Evolutionary conservation across 2,113 vertebrate genomes (phyloP), one percentile per base, ranked within the genome.

Genomic region (Lepisosteus oculatus): DNA sequence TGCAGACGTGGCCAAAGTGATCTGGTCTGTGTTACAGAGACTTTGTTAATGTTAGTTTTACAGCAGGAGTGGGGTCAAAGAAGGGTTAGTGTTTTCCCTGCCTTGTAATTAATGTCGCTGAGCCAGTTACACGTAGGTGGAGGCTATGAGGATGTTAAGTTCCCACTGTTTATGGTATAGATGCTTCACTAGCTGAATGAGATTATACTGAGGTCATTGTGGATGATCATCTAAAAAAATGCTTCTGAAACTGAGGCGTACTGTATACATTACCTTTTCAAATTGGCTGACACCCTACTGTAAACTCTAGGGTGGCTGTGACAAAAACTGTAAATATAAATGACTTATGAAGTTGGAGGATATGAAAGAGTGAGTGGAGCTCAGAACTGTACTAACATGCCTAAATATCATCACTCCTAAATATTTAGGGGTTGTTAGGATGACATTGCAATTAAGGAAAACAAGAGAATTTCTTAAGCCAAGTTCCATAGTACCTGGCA

Each of bases 31-130:
- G 55, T 72, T 57, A 45, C 6, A n/a, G 54, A 56, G 43, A 42
- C 42, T 14, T 45, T 67, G 55, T 75, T 65, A 45, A 65, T 59
- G 65, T 76, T 72, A 7, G 6, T 51, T 45, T 63, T 45, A 42
- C 61, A 63, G 67, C 44, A 54, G 71, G 11, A 11, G 56, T 8
- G 55, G 42, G 70, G 51, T 62, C 69, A 44, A 43, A 51, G 51
- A 43, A 14, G 57, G 67, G 42, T 45, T 63, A 55, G 68, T 7
- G 12, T 67, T 51, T 6, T 63, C 65, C 65, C 17, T 41, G 11
- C 4, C 11, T 43, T 4, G 13, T 45, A 68, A 68, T 68, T 41
- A 29, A 67, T 47, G 45, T n/a, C 29, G 12, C 55, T 2, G 68
- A 8, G 43, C n/a, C 55, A 61, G 44, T 41, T 47, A 45, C 14